A percentile compares a stretch with the other conserved stretches of the same genome.
Conservation (phyloP, 2,888 invertebrate genomes). For the Catocala nupta region DNA sequence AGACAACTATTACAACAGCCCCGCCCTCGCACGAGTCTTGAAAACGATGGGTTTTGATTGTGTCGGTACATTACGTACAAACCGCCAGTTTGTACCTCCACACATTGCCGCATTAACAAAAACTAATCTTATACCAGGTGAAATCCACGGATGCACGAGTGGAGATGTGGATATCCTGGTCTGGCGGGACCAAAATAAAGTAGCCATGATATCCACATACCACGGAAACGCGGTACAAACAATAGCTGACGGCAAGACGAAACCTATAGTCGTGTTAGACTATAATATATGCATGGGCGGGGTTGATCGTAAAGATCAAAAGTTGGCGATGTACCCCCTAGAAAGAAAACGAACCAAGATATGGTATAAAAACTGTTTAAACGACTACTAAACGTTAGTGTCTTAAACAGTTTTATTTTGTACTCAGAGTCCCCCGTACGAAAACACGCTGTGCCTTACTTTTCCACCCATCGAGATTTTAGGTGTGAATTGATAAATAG, state of each 20-base stretch:
- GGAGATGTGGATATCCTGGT: slow-evolving; percentile 7
- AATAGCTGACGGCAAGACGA: too few relatives aligned
- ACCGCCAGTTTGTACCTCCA: slow-evolving; percentile 6
- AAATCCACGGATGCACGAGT: slow-evolving; percentile 1
- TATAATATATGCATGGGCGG: background rate
- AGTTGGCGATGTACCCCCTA: slow-evolving; percentile 1
- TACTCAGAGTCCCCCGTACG: too few relatives aligned
- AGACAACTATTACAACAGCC: slow-evolving; percentile 9
- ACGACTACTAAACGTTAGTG: background rate
- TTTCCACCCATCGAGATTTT: too few relatives aligned
- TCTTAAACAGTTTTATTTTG: too few relatives aligned
- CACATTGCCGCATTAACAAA: background rate
- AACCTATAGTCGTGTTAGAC: background rate
- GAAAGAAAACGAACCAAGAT: slow-evolving; percentile 2
- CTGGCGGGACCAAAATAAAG: slow-evolving; percentile 6
- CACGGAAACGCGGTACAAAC: too few relatives aligned
- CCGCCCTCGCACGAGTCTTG: slow-evolving; percentile 2
- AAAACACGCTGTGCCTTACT: too few relatives aligned
- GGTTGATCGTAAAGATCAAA: background rate
- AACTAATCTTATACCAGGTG: background rate
- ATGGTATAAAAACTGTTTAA: slow-evolving; percentile 4
- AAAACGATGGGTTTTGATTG: slow-evolving; percentile 9
- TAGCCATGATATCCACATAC: slow-evolving; percentile 11
- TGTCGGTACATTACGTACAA: slow-evolving; percentile 9
- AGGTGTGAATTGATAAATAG: too few relatives aligned